Evolutionary conservation across 2,888 invertebrate species (phyloP).

Genomic region (Drosophila prostipennis): DNA sequence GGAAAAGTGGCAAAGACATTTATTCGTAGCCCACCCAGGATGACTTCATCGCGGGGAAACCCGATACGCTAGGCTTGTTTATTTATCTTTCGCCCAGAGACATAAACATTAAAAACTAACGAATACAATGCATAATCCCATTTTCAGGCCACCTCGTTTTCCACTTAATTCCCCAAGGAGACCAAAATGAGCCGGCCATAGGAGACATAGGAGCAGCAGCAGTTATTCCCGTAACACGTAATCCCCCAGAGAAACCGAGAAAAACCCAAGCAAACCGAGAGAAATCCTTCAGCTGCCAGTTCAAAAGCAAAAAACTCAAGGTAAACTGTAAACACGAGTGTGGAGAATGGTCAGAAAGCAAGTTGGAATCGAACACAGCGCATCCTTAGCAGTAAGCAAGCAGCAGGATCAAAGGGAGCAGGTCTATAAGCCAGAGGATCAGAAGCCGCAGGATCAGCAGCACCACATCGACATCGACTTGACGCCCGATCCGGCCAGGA

Average conservation of each 20-base stretch:
- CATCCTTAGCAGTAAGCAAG: conserved; percentile 73
- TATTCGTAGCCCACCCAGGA: conserved; percentile 5
- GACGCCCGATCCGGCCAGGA: conserved; percentile 22
- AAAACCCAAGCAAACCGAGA: conserved; percentile 29
- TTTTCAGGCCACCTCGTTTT: conserved; percentile 13
- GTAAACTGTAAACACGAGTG: conserved; percentile 68
- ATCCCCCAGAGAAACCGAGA: conserved; percentile 5
- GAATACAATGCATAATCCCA: conserved; percentile 6
- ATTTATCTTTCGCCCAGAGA: conserved; percentile 21
- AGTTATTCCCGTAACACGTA: not conserved
- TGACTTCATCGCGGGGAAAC: conserved; percentile 29
- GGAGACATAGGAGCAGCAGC: conserved; percentile 13
- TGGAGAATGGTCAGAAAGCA: conserved; percentile 76
- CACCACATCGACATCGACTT: conserved; percentile 65
- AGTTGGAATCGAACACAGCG: conserved; percentile 68
- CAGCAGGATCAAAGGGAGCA: conserved; percentile 51
- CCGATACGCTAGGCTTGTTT: conserved; percentile 21
- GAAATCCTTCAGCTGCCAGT: conserved; percentile 26
- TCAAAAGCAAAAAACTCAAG: conserved; percentile 41
- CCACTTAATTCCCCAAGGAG: conserved; percentile 29
- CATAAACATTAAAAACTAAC: conserved; percentile 15
- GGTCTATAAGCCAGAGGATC: conserved; percentile 31
- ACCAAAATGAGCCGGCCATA: conserved; percentile 70
- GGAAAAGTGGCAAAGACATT: not conserved
- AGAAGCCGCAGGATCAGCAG: conserved; percentile 49